Evolutionary conservation across 2,888 invertebrate genomes (phyloP).

Genomic region (Lycophotia porphyrea): DNA sequence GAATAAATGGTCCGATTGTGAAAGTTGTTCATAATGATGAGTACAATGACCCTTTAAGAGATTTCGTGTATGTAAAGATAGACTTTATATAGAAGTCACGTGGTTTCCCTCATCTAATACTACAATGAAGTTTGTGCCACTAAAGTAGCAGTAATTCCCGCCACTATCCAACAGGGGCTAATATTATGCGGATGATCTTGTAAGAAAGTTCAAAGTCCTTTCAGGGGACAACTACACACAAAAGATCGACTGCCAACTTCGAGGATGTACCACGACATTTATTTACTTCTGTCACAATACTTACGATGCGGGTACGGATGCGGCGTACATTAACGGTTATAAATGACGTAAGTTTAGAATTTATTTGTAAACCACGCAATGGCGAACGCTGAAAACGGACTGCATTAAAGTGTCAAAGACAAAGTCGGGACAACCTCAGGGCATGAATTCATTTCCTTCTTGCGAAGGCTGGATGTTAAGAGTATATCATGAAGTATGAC

Average conservation of each 20-base stretch:
- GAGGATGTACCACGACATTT: constrained; percentile 47
- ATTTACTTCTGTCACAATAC: constrained; percentile 60
- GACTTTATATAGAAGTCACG: not conserved
- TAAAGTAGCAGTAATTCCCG: not conserved
- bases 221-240: constrained; percentile 26
- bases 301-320: constrained; percentile 65
- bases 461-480: constrained; percentile 18
- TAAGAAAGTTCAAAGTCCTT: constrained; percentile 27
- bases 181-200: constrained; percentile 27
- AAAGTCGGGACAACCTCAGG: constrained; percentile 50
- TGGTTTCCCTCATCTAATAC: not conserved
- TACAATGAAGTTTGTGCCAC: not conserved
- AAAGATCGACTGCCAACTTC: constrained; percentile 44
- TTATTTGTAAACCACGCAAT: constrained; percentile 64
- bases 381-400: constrained; percentile 45
- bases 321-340: constrained; percentile 67
- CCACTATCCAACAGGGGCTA: not conserved
- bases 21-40: too few relatives aligned
- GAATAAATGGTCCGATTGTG: too few relatives aligned
- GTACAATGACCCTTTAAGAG: too few relatives aligned
- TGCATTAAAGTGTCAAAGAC: constrained; percentile 65
- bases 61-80: too few relatives aligned
- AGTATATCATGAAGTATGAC: constrained; percentile 8
- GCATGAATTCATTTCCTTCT: constrained; percentile 55
- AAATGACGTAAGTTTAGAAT: constrained; percentile 65